Conservation (phyloP, 2,888 invertebrate species). For the Epistrophe grossulariae region DNA sequence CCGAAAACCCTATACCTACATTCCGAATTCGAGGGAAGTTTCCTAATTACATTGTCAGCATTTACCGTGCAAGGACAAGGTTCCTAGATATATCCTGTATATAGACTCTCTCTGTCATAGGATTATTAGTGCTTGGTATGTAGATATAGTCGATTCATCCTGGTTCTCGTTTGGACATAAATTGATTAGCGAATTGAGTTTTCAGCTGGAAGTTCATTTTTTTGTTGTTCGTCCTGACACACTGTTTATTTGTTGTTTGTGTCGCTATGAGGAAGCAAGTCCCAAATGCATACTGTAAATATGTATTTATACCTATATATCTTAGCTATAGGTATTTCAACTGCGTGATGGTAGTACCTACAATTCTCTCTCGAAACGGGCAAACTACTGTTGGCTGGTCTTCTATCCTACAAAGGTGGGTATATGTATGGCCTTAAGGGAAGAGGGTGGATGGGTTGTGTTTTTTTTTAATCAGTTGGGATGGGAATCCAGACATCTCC, state of each 20-base stretch:
- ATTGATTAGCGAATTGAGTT: conserved; percentile 75
- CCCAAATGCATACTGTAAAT: conserved; percentile 27
- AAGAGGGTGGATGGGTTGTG: conserved; percentile 23
- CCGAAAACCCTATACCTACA: conserved; percentile 20
- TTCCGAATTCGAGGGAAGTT: conserved; percentile 46
- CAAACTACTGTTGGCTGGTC: conserved; percentile 37
- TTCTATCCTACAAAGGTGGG: neutral
- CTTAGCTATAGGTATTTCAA: neutral
- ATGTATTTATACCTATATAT: neutral
- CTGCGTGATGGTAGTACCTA: neutral
- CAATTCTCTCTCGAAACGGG: conserved; percentile 5
- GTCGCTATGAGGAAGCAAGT: conserved; percentile 16
- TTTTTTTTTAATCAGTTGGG: conserved; percentile 20
- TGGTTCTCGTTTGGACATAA: conserved; percentile 66
- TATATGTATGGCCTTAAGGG: conserved; percentile 21
- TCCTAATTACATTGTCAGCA: conserved; percentile 74
- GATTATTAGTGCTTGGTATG: neutral
- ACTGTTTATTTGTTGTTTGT: conserved; percentile 57
- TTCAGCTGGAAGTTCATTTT: conserved; percentile 54
- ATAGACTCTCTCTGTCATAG: neutral
- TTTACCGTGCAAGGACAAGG: conserved; percentile 54
- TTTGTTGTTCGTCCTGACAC: conserved; percentile 15
- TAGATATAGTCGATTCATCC: conserved; percentile 25
- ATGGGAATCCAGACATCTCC: conserved; percentile 68
- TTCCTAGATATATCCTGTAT: neutral